Evolutionary conservation across 2,888 invertebrate genomes (phyloP), one percentile per base, ranked within the genome.

Genomic region (Thereva nobilitata): DNA sequence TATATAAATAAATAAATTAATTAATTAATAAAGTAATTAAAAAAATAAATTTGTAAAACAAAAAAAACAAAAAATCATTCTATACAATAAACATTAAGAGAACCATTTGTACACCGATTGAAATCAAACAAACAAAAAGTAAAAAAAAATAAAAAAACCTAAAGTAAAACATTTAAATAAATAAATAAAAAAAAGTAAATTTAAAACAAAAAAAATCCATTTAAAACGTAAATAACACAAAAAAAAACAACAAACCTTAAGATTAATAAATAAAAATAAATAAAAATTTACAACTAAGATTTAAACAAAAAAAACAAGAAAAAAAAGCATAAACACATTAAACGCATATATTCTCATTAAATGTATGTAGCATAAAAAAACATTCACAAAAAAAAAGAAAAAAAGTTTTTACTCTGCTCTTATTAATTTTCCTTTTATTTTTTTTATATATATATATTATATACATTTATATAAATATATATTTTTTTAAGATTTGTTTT

Each of bases 321-420:
- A 38, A 61, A 40, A 49, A 40, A 61, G 49, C 40, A 61, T 49
- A 61, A 49, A 61, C 61, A 61, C 49, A 50, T 50, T 50, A 50
- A 49, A 61, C 61, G 61, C 61, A 61, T 61, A 61, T 61, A 61
- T 61, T 61, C 61, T 61, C 50, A 61, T 61, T 61, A 50, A 49
- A 61, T 61, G 61, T 61, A 61, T 61, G 61, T 61, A 61, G 61
- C 61, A 61, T 61, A 61, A 23, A 23, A 23, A 23, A 61, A 61
- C 61, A 61, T 61, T 61, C 61, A 50, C 50, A 61, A 50, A 61
- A 23, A 23, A 23, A 23, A 23, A 23, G 23, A 23, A 23, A 23
- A 23, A 23, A 23, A 23, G 23, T 23, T 23, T 23, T 23, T 23
- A 23, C 23, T 23, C 23, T 23, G 23, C 23, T 23, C 35, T 50